These are phyloP conservation scores for Procavia capensis DNA, from an alignment of 2,113 vertebrate genomes.

Conservation along the genomic window DNA sequence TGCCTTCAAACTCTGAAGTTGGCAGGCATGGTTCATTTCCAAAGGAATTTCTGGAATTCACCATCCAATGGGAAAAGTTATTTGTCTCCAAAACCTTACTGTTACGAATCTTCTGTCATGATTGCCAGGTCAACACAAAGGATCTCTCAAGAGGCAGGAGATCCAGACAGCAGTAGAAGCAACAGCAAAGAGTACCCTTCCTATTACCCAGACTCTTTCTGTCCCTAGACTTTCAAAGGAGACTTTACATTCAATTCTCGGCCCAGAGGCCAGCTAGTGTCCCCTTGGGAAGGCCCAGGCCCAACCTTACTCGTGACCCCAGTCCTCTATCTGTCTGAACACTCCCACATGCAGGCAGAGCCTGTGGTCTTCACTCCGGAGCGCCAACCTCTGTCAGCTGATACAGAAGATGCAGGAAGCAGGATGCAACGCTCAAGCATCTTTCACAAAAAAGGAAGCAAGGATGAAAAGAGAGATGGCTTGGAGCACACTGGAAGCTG, in stretches of 20 bases:
- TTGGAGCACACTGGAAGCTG: not conserved
- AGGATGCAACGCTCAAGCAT: not conserved
- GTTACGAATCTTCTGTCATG: not conserved
- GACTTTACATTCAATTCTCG: not conserved
- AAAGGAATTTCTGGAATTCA: not conserved
- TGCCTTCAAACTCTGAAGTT: not conserved
- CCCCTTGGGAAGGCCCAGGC: not conserved
- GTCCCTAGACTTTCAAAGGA: not conserved
- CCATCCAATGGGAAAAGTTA: not conserved
- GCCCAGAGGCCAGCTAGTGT: not conserved
- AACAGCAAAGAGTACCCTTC: not conserved
- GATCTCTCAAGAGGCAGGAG: not conserved
- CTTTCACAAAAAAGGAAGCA: not conserved
- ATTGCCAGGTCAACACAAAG: not conserved
- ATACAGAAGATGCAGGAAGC: not conserved
- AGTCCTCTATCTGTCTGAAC: not conserved
- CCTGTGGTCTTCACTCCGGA: not conserved
- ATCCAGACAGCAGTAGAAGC: not conserved
- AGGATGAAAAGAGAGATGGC: fast-evolving
- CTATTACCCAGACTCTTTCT: not conserved
- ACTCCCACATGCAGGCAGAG: not conserved
- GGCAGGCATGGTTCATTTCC: not conserved
- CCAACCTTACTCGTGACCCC: not conserved
- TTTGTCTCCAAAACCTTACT: not conserved
- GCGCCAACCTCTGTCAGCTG: not conserved